These are phyloP conservation scores for Apis florea DNA, from an alignment of 1,140 invertebrate species.

Conservation along the genomic window DNA sequence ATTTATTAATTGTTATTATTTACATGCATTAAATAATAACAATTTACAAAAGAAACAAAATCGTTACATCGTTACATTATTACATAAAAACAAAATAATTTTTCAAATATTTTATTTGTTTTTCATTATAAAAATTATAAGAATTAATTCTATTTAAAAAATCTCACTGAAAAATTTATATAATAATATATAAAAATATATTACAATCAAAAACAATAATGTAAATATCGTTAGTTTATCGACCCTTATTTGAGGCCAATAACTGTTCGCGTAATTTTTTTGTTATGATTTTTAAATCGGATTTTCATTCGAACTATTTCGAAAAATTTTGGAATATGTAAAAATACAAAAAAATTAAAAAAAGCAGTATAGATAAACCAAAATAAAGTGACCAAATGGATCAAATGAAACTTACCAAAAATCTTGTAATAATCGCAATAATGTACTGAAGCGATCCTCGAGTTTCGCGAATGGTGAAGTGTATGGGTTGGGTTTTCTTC, in stretches of 20 bases:
- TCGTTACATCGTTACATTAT: neutral
- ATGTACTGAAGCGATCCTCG: conserved; percentile 26
- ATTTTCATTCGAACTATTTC: no score
- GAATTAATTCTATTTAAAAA: no score
- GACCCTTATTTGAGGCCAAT: neutral
- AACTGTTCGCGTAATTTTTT: neutral
- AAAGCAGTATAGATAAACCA: no score
- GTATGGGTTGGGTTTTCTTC: conserved; percentile 47
- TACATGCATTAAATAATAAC: neutral
- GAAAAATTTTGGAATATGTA: no score
- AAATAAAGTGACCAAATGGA: no score
- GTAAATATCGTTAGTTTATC: no score
- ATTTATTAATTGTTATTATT: neutral
- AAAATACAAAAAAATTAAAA: no score
- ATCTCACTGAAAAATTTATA: neutral
- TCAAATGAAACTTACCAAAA: conserved; percentile 38
- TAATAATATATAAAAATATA: neutral
- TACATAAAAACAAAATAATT: neutral
- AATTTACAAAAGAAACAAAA: neutral
- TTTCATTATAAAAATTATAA: neutral
- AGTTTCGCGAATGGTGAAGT: neutral
- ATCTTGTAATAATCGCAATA: neutral
- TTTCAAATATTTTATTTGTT: no score
- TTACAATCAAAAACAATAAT: no score
- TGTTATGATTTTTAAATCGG: neutral